phyloP scores from a whole-genome alignment of 2,113 vertebrate genomes.

The Sclerurus mexicanus region DNA sequence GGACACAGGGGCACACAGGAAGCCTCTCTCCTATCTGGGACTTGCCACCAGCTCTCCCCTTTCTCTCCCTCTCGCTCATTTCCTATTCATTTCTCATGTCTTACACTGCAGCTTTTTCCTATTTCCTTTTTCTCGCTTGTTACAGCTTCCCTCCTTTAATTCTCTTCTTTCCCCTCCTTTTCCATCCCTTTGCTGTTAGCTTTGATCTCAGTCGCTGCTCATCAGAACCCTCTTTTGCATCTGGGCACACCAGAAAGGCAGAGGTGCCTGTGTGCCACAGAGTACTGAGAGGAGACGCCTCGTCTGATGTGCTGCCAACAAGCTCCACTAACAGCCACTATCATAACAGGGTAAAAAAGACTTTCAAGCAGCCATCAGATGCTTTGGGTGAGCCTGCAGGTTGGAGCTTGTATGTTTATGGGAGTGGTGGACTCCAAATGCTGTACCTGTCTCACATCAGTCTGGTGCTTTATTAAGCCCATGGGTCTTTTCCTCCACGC shows the following conservation, averaged over 20 bases:
- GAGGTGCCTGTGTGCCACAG: not conserved
- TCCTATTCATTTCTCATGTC: constrained; percentile 32
- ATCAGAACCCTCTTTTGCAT: not conserved
- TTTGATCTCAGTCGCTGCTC: not conserved
- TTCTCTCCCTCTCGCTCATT: constrained; percentile 12
- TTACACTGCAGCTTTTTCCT: constrained; percentile 54
- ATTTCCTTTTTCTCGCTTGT: not conserved
- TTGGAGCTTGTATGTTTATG: constrained; percentile 32
- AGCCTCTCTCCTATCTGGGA: constrained; percentile 35
- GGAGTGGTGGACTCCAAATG: constrained; percentile 24
- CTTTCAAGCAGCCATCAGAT: constrained; percentile 37
- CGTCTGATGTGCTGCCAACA: constrained; percentile 39
- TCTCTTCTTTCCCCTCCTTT: not conserved
- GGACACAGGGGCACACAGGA: not conserved
- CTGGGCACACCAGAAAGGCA: not conserved
- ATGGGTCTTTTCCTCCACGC: not conserved
- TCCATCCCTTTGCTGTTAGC: not conserved
- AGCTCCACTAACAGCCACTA: constrained; percentile 26
- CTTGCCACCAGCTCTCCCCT: constrained; percentile 8
- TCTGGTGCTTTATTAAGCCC: not conserved
- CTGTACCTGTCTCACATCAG: not conserved
- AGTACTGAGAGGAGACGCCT: not conserved
- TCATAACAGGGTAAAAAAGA: not conserved
- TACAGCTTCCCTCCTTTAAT: not conserved
- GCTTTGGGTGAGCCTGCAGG: constrained; percentile 23